Conservation (phyloP, 2,888 invertebrate genomes). For the Drosophila nr. perissopoda region DNA sequence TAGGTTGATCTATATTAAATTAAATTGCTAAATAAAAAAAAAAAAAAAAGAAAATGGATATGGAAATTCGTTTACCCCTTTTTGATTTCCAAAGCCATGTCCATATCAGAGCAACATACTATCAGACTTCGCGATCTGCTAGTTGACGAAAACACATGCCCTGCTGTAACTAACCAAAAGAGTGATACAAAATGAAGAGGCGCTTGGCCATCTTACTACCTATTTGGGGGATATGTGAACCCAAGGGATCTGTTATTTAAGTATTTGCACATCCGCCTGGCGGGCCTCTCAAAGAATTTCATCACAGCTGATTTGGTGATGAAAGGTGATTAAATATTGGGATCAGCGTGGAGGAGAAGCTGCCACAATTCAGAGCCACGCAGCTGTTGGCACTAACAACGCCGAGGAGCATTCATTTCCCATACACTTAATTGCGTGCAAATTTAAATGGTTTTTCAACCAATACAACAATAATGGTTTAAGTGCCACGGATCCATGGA, state of each 20-base stretch:
- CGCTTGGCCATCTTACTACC: slow-evolving; percentile 85
- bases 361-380: background rate
- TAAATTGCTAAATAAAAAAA: no score
- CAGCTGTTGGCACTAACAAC: background rate
- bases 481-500: slow-evolving; percentile 86
- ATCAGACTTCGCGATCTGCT: slow-evolving; percentile 75
- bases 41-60: no score
- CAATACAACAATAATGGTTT: slow-evolving; percentile 84
- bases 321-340: slow-evolving; percentile 85
- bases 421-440: slow-evolving; percentile 85
- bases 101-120: slow-evolving; percentile 65
- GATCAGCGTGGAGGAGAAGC: slow-evolving; percentile 38
- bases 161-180: slow-evolving; percentile 71
- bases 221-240: slow-evolving; percentile 85
- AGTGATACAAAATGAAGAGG: slow-evolving; percentile 85
- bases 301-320: slow-evolving; percentile 86
- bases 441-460: slow-evolving; percentile 88
- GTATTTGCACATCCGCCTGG: slow-evolving; percentile 86
- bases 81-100: slow-evolving; percentile 55
- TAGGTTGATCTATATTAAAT: no score
- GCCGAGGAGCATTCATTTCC: slow-evolving; percentile 56
- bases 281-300: slow-evolving; percentile 85
- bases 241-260: slow-evolving; percentile 86
- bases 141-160: slow-evolving; percentile 66
- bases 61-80: no score